phyloP scores from a whole-genome alignment of 35 echinoderm and acorn worm genomes.

The Lytechinus pictus region DNA sequence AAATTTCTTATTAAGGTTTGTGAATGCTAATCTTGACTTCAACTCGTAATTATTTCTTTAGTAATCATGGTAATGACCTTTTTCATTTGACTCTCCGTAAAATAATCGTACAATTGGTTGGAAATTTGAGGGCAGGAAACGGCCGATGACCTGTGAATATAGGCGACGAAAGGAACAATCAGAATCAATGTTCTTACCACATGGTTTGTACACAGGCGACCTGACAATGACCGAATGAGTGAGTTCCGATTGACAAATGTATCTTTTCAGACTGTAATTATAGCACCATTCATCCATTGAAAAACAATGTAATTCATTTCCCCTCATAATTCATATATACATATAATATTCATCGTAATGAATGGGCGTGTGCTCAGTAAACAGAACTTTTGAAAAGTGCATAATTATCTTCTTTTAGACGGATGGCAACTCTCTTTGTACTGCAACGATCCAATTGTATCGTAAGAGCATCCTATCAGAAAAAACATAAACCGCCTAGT shows the following conservation, averaged over 20 bases:
- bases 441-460: no score
- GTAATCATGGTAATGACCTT: slow-evolving; percentile 6
- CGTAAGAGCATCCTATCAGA: no score
- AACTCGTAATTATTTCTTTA: neutral
- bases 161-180: slow-evolving; percentile 9
- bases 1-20: slow-evolving; percentile 20
- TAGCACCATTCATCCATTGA: neutral
- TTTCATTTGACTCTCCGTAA: neutral
- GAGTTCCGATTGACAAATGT: slow-evolving; percentile 33
- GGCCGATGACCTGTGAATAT: neutral
- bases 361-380: neutral
- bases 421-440: no score
- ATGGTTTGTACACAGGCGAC: neutral
- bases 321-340: neutral
- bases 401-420: no score
- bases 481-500: no score
- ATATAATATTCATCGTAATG: neutral
- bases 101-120: slow-evolving; percentile 27
- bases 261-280: slow-evolving; percentile 25
- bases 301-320: slow-evolving; percentile 5
- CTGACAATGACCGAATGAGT: slow-evolving; percentile 42
- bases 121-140: slow-evolving; percentile 20
- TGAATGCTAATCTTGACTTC: slow-evolving; percentile 14
- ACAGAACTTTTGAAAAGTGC: no score
- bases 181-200: neutral